Evolutionary conservation across 2,888 invertebrate genomes (phyloP), one percentile per base, ranked within the genome.

Genomic region (Alloplasta piceator): DNA sequence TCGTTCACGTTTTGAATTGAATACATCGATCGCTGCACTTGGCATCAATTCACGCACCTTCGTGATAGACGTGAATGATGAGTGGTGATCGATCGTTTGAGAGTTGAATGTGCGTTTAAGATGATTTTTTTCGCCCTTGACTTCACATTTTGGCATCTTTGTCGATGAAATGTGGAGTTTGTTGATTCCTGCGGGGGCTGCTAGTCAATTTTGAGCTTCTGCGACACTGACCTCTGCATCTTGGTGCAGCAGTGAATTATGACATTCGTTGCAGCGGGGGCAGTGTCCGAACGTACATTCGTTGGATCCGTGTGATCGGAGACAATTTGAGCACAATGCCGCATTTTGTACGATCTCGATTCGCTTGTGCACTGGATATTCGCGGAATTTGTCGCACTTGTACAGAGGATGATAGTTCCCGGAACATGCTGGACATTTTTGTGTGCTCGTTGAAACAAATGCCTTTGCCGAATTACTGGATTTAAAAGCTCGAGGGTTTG

Each of bases 11-110:
- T 68, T 56, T 2, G 7, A 6, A 38, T 74, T 46, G 6, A 58
- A 38, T 4, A 70, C 52, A n/a, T 78, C 41, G 55, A 82, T 39
- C n/a, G 71, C 9, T 10, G 82, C 82, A 7, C 74, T 82, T 4
- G 71, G 66, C 64, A 78, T 74, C 41, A 82, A 74, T 7, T 80
- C 60, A 9, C 55, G 63, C 63, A 71, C 6, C 43, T n/a, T 0
- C 36, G 50, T 4, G n/a, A 16, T 26, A 7, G 7, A 1, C 6
- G 64, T 36, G 6, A 48, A n/a, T 12, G 38, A 48, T 5, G 56
- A n/a, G 6, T 1, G 6, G 0, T 6, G 26, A 56, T 6, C 14
- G 48, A n/a, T 26, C 0, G 1, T 52, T 7, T 9, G 38, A 14
- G 9, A 39, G 48, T 52, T 38, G n/a, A n/a, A n/a, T n/a, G n/a